Evolutionary conservation across 2,888 invertebrate species (phyloP).

Genomic region (Volucella bombylans): DNA sequence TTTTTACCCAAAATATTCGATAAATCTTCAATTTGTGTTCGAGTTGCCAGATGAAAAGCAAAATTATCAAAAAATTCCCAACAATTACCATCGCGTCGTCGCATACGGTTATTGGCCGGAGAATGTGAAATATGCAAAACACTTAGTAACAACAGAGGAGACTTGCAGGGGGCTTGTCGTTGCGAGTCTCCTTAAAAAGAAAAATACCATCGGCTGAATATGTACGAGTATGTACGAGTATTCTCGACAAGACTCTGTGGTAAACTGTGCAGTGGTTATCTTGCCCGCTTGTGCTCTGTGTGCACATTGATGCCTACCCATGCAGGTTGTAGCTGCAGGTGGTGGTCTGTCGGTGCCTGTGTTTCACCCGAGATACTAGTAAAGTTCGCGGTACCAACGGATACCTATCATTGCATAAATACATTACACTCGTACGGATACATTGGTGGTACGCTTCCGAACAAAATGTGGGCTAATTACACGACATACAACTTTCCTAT

Average conservation of each 20-base stretch:
- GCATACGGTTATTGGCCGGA: constrained; percentile 19
- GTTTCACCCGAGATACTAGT: constrained; percentile 30
- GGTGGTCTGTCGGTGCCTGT: constrained; percentile 46
- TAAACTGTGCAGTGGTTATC: constrained; percentile 32
- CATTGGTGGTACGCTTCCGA: constrained; percentile 37
- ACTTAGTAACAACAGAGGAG: constrained; percentile 31
- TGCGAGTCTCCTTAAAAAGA: constrained; percentile 19
- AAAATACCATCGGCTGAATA: constrained; percentile 9
- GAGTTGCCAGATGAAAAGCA: constrained; percentile 55
- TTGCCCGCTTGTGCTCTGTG: constrained; percentile 45
- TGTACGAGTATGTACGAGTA: too few relatives aligned
- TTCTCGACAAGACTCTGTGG: background rate
- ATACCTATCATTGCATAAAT: constrained; percentile 29
- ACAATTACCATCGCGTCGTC: constrained; percentile 34
- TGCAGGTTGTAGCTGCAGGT: constrained; percentile 66
- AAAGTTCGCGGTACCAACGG: background rate
- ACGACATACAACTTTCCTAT: constrained; percentile 47
- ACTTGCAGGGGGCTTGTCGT: background rate
- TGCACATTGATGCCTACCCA: constrained; percentile 36
- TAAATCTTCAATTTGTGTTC: constrained; percentile 62
- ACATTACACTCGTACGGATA: constrained; percentile 1
- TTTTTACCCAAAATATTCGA: constrained; percentile 37
- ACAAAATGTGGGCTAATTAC: constrained; percentile 70
- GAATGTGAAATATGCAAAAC: constrained; percentile 61
- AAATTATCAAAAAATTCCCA: constrained; percentile 55